Percentiles rank a stretch among this genome's conserved stretches.
Evolutionary conservation across 2,888 invertebrate species (phyloP).

Genomic region (Julus scanicus): DNA sequence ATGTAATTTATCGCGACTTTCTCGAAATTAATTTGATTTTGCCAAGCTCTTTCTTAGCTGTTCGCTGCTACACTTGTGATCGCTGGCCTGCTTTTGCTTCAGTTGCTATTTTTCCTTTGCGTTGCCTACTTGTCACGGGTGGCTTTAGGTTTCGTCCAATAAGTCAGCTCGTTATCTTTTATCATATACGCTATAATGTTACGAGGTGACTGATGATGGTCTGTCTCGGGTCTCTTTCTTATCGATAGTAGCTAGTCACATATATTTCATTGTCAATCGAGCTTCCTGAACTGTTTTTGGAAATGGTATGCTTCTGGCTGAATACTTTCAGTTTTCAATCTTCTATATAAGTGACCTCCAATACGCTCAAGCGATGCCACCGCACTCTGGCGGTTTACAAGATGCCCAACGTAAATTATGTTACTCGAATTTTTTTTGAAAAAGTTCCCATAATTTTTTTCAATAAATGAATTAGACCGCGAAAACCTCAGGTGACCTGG

Average conservation of each 20-base stretch:
- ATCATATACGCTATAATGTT: not conserved
- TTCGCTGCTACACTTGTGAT: not conserved
- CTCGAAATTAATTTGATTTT: not conserved
- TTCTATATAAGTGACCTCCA: no score
- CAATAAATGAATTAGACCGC: no score
- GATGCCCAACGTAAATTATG: no score
- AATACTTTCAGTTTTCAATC: not conserved
- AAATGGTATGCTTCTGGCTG: not conserved
- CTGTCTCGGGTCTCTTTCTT: not conserved
- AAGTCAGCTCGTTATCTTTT: not conserved
- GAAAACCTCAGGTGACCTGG: no score
- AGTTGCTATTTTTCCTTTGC: not conserved
- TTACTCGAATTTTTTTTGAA: no score
- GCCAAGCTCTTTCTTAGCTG: not conserved
- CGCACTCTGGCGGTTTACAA: conserved; percentile 4
- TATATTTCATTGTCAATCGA: not conserved
- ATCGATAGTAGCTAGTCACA: not conserved
- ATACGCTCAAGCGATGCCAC: not conserved
- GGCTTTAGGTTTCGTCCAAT: not conserved
- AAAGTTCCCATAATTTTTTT: no score
- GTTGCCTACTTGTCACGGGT: not conserved
- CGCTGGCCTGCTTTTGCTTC: no score
- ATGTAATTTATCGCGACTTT: not conserved
- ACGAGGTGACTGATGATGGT: not conserved
- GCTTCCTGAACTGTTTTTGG: not conserved